These are phyloP conservation scores for Drosophila aldrichi DNA, from an alignment of 2,888 invertebrate genomes.

Conservation along the genomic window DNA sequence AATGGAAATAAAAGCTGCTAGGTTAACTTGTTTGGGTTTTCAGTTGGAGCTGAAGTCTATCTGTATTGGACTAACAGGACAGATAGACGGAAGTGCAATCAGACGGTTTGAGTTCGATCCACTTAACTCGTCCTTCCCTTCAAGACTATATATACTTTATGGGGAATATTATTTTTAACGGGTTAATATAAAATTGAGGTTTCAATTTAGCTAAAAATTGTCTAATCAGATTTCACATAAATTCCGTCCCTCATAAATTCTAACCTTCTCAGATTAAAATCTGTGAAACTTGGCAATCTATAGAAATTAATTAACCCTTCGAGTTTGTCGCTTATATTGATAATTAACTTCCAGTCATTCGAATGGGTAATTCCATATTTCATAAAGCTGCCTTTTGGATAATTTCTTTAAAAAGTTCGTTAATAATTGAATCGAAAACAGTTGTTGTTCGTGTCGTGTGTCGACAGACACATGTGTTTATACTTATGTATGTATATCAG, in stretches of 20 bases:
- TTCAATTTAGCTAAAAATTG: constrained; percentile 9
- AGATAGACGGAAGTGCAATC: too few species aligned
- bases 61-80: too few species aligned
- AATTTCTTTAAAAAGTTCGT: not conserved
- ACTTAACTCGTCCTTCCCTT: too few species aligned
- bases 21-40: too few species aligned
- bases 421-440: not conserved
- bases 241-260: not conserved
- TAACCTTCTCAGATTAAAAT: not conserved
- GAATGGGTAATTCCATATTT: not conserved
- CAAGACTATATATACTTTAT: too few species aligned
- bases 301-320: not conserved
- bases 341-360: not conserved
- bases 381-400: not conserved
- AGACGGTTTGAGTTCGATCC: too few species aligned
- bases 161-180: too few species aligned
- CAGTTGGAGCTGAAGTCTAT: too few species aligned
- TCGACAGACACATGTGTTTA: not conserved
- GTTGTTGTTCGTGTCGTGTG: not conserved
- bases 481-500: not conserved
- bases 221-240: constrained; percentile 11
- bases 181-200: too few species aligned
- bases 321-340: not conserved
- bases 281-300: constrained; percentile 2
- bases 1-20: too few species aligned